Evolutionary conservation across 1,140 invertebrate species (phyloP).

Genomic region (Manduca sexta): DNA sequence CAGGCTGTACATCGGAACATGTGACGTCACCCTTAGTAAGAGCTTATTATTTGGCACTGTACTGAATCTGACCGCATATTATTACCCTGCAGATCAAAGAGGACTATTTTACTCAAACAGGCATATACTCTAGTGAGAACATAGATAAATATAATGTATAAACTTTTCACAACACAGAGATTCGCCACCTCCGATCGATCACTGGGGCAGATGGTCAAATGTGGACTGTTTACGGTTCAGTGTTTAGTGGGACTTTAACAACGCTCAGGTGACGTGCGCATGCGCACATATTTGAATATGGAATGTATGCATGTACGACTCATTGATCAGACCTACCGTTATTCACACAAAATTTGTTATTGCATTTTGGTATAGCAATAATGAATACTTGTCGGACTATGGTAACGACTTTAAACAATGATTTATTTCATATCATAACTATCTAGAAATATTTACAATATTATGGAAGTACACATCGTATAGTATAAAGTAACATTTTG

Average conservation of each 20-base stretch:
- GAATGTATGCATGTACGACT: not conserved
- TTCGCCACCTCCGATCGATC: not conserved
- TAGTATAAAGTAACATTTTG: slow-evolving; percentile 1
- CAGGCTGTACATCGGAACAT: too few relatives aligned
- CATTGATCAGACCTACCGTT: slow-evolving; percentile 2
- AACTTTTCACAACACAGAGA: not conserved
- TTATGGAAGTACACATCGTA: slow-evolving; percentile 18
- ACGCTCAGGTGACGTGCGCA: not conserved
- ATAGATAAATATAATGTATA: too few relatives aligned
- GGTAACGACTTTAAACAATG: slow-evolving; percentile 20
- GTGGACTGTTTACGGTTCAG: too few relatives aligned
- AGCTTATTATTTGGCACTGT: too few relatives aligned
- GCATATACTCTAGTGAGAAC: too few relatives aligned
- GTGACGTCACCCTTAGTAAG: too few relatives aligned
- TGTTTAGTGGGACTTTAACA: too few relatives aligned
- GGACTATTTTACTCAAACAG: too few relatives aligned
- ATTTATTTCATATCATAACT: slow-evolving; percentile 13
- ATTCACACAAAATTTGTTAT: slow-evolving; percentile 3
- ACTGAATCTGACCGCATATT: too few relatives aligned
- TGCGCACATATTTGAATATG: not conserved
- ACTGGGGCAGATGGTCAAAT: too few relatives aligned
- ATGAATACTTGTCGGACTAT: slow-evolving; percentile 17
- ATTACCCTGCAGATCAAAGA: too few relatives aligned
- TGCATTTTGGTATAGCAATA: slow-evolving; percentile 11
- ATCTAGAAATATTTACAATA: slow-evolving; percentile 28